Evolutionary conservation across 2,797 vertebrate genomes (phyloP).

Genomic region (Simalia tracyae): DNA sequence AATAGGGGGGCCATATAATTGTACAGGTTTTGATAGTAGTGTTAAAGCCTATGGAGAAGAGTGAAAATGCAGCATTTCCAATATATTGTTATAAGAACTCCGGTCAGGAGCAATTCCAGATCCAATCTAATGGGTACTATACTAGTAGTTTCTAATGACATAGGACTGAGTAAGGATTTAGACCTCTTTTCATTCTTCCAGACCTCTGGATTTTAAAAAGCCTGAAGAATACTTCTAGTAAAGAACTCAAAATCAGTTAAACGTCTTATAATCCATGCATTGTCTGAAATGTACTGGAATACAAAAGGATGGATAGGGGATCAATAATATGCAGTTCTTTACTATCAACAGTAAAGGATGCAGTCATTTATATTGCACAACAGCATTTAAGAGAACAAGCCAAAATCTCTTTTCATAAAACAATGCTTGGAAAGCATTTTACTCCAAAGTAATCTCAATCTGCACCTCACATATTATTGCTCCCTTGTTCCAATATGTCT

Average conservation of each 20-base stretch:
- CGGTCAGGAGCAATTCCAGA: slow-evolving; percentile 65
- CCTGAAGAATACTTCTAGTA: background rate
- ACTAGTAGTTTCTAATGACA: slow-evolving; percentile 11
- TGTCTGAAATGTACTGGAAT: background rate
- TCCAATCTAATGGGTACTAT: slow-evolving; percentile 42
- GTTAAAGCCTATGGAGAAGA: slow-evolving; percentile 59
- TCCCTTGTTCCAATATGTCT: background rate
- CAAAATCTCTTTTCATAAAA: slow-evolving; percentile 1
- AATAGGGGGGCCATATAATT: slow-evolving; percentile 73
- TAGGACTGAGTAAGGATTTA: background rate
- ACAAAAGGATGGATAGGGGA: background rate
- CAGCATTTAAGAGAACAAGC: background rate
- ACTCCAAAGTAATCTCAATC: background rate
- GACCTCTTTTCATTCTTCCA: background rate
- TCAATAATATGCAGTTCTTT: background rate
- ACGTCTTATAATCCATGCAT: background rate
- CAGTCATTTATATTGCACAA: background rate
- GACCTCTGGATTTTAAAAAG: background rate
- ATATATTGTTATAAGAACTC: slow-evolving; percentile 52
- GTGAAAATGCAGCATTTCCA: slow-evolving; percentile 43
- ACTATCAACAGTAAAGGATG: background rate
- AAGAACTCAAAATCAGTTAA: background rate
- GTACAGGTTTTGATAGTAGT: slow-evolving; percentile 69
- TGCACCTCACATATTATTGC: background rate
- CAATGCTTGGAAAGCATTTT: background rate